Evolutionary conservation across 2,113 vertebrate species (phyloP), one percentile per base, ranked within the genome.

Genomic region (Ranitomeya imitator): DNA sequence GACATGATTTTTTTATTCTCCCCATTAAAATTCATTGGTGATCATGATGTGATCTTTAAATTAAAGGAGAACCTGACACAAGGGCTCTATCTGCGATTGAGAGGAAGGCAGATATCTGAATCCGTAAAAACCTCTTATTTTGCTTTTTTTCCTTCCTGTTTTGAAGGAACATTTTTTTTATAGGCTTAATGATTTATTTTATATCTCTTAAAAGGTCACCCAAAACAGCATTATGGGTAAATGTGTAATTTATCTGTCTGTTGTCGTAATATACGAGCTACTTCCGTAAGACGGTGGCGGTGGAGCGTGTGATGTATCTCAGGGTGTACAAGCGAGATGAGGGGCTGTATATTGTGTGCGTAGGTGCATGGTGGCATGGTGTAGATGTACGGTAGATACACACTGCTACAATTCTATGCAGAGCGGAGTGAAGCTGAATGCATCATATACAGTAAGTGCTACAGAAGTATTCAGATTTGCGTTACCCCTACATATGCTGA

Each of bases 11-110:
- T 71, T 14, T 52, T 26, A 71, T n/a, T 59, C 45, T 55, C 63
- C 19, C 74, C 14, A 85, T 37, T 73, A 63, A 85, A 74, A 81
- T 79, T 71, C 83, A 89, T 80, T 89, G 76, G 71, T 45, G 71
- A 57, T 59, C 19, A 83, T 67, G 54, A 61, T 76, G 54, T 51
- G 67, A 6, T n/a, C 37, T 83, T 60, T 76, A 78, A 65, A 83
- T 84, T 52, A 77, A 77, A 59, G n/a, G 37, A 18, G 45, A 83
- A 60, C 51, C n/a, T 31, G 21, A 9, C 71, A 54, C 65, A 54
- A 26, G 31, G 45, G 6, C 31, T 9, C 0, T 74, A 74, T 67
- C 84, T 88, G 26, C 60, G 78, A 23, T 18, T 55, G 8, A n/a
- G 19, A 4, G n/a, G 81, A 10, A 4, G 26, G 9, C 26, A 7